These are phyloP conservation scores for Strongylocentrotus purpuratus DNA, from an alignment of 35 echinoderm and acorn worm genomes.

Conservation along the genomic window DNA sequence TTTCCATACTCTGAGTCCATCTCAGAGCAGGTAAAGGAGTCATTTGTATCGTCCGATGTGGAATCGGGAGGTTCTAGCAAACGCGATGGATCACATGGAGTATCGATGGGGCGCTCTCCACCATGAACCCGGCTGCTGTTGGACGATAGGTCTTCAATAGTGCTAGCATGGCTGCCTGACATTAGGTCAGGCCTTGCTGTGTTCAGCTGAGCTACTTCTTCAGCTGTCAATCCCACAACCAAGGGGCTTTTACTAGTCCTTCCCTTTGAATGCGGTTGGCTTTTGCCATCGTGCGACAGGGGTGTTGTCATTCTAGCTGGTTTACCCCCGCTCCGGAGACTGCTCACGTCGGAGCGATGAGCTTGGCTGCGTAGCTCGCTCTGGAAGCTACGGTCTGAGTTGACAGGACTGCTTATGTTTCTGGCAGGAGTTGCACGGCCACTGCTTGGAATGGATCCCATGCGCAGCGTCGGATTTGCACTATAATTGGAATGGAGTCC, in stretches of 20 bases:
- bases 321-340: slow-evolving; percentile 63
- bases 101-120: slow-evolving; percentile 13
- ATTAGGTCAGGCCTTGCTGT: slow-evolving; percentile 83
- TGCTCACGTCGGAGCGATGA: slow-evolving; percentile 77
- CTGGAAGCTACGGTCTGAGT: slow-evolving; percentile 75
- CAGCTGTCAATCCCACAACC: slow-evolving; percentile 81
- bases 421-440: slow-evolving; percentile 66
- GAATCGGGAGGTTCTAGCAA: slow-evolving; percentile 87
- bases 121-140: slow-evolving; percentile 58
- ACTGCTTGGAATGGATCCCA: slow-evolving; percentile 54
- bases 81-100: slow-evolving; percentile 58
- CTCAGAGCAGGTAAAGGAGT: slow-evolving; percentile 98
- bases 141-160: slow-evolving; percentile 92
- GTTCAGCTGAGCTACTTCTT: slow-evolving; percentile 89
- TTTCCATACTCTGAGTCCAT: slow-evolving; percentile 77
- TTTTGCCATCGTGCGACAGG: slow-evolving; percentile 21
- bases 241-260: slow-evolving; percentile 61
- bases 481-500: slow-evolving; percentile 47
- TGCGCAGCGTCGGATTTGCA: slow-evolving; percentile 11
- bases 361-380: slow-evolving; percentile 87
- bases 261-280: slow-evolving; percentile 45
- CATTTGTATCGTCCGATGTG: slow-evolving; percentile 80
- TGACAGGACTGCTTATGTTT: slow-evolving; percentile 67
- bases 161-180: slow-evolving; percentile 93
- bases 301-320: slow-evolving; percentile 56